Percentiles rank a stretch among this genome's conserved stretches.
phyloP scores from a whole-genome alignment of 2,797 vertebrate species.

The Rallus crepitans region DNA sequence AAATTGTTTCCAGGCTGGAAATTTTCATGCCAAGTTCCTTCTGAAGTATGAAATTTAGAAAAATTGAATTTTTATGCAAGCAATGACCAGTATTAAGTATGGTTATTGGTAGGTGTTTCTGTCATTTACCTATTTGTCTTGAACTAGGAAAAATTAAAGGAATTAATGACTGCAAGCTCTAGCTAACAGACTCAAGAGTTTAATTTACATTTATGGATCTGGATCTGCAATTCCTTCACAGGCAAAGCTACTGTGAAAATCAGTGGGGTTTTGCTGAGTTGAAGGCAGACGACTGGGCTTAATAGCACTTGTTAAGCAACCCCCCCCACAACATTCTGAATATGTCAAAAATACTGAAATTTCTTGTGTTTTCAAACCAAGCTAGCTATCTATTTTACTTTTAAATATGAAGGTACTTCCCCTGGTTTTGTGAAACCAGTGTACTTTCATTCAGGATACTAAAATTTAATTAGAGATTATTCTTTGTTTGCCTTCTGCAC shows the following conservation, averaged over 20 bases:
- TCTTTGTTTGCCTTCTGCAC: neutral
- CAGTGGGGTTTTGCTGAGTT: neutral
- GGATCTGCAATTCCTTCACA: neutral
- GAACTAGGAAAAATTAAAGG: neutral
- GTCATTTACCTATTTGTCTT: neutral
- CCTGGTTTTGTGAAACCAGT: neutral
- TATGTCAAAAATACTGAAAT: neutral
- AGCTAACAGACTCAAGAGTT: neutral
- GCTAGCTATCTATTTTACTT: neutral
- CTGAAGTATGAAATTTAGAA: neutral
- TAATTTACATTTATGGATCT: neutral
- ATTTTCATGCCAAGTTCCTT: conserved; percentile 4
- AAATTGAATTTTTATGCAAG: neutral
- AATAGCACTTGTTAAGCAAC: neutral
- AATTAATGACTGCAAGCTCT: neutral
- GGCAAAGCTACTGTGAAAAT: neutral
- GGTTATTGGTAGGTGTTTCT: neutral
- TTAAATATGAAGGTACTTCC: neutral
- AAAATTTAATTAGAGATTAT: neutral
- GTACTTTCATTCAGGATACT: neutral
- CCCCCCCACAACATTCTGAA: neutral
- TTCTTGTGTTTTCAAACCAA: neutral
- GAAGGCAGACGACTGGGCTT: neutral
- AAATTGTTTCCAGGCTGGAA: conserved; percentile 55
- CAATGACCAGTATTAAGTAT: neutral